Evolutionary conservation across 1,140 invertebrate genomes (phyloP).

Genomic region (Theocolax elegans): DNA sequence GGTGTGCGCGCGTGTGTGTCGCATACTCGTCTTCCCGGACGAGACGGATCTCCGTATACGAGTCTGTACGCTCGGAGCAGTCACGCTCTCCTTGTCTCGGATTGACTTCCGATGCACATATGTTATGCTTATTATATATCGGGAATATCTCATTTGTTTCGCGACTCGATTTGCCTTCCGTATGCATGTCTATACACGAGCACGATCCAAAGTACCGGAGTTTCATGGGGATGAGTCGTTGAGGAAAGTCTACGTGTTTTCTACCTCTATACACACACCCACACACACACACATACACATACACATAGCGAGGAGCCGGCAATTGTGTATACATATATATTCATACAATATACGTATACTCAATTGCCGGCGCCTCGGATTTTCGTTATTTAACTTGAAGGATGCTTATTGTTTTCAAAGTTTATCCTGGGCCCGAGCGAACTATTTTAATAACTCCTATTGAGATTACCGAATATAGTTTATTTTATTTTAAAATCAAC

Average conservation of each 20-base stretch:
- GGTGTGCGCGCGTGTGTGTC: neutral
- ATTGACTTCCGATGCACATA: slow-evolving; percentile 4
- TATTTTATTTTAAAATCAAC: neutral
- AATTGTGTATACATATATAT: no score
- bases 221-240: no score
- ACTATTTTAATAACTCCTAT: slow-evolving; percentile 7
- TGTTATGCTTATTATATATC: slow-evolving; percentile 12
- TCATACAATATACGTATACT: no score
- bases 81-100: neutral
- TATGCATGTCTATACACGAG: neutral
- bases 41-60: no score
- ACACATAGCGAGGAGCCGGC: no score
- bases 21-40: neutral
- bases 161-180: neutral
- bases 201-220: no score
- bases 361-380: neutral
- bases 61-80: neutral
- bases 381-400: slow-evolving; percentile 29
- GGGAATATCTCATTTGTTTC: slow-evolving; percentile 14
- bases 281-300: no score
- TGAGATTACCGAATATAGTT: no score
- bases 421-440: neutral
- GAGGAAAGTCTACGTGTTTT: no score
- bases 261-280: no score
- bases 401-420: slow-evolving; percentile 24